Percentiles rank a stretch among this genome's conserved stretches.
Conservation (phyloP, 2,113 vertebrate genomes). For the Rhinolophus sinicus region DNA sequence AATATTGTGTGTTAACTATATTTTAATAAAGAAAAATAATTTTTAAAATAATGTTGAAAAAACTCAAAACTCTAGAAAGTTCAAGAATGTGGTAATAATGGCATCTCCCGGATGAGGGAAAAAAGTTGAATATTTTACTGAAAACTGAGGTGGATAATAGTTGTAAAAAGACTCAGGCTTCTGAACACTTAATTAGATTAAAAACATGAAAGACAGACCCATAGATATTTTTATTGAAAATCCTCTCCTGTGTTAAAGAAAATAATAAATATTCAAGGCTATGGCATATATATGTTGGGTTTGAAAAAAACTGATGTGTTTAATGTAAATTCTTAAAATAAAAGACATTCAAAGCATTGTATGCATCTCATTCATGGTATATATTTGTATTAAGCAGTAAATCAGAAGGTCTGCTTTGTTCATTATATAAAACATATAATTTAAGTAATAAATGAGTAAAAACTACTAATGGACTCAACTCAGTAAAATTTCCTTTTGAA, state of each 20-base stretch:
- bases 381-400: constrained; percentile 28
- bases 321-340: constrained; percentile 17
- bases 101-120: neutral
- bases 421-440: neutral
- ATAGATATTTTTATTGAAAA: constrained; percentile 15
- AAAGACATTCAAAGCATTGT: neutral
- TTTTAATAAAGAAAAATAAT: too few species aligned
- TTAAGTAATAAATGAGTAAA: constrained; percentile 16
- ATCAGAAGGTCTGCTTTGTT: neutral
- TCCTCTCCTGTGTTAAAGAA: constrained; percentile 27
- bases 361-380: neutral
- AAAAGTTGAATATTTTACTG: constrained; percentile 27
- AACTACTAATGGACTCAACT: neutral
- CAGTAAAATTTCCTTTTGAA: neutral
- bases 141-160: constrained; percentile 32
- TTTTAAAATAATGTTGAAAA: neutral
- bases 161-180: constrained; percentile 21
- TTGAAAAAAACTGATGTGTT: constrained; percentile 15
- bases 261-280: neutral
- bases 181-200: constrained; percentile 56
- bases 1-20: too few species aligned
- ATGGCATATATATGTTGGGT: neutral
- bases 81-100: neutral
- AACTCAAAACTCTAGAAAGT: neutral
- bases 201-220: constrained; percentile 70